A percentile compares a stretch with the other conserved stretches of the same genome.
Evolutionary conservation across 2,113 vertebrate species (phyloP).

Genomic region (Trochalopteron elliotii): DNA sequence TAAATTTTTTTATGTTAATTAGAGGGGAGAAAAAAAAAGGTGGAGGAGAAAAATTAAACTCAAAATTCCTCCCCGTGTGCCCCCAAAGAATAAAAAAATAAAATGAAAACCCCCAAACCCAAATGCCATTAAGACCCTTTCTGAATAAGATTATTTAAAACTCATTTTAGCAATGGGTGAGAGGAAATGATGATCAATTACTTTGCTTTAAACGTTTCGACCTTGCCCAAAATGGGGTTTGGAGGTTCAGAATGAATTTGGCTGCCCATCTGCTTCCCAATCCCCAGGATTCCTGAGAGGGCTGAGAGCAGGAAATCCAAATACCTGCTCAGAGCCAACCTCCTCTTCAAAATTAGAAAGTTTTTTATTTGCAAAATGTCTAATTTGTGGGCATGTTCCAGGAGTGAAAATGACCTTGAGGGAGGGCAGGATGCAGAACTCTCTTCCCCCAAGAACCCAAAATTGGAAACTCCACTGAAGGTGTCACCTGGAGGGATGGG

Average conservation of each 20-base stretch:
- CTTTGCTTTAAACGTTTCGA: not conserved
- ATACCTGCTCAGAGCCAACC: not conserved
- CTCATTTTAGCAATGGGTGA: not conserved
- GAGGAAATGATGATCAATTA: not conserved
- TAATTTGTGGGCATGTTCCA: not conserved
- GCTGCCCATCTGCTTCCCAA: conserved; percentile 24
- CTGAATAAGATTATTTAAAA: not conserved
- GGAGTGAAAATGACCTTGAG: not conserved
- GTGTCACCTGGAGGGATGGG: not conserved
- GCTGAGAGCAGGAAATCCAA: not conserved
- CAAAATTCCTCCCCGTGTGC: not conserved
- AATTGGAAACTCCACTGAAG: not conserved
- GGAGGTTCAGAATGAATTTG: not conserved
- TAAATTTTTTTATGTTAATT: not conserved
- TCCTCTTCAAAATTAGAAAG: not conserved
- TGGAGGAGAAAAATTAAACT: not conserved
- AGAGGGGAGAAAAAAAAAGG: not conserved
- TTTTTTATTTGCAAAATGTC: not conserved
- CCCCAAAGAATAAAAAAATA: not conserved
- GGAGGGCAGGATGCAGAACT: not conserved
- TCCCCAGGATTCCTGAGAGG: not conserved
- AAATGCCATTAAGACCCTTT: not conserved
- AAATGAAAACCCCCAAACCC: not conserved
- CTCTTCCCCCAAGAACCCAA: not conserved
- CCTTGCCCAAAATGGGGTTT: not conserved